Percentiles rank a stretch among this genome's conserved stretches.
phyloP scores from a whole-genome alignment of 2,888 invertebrate genomes.

The Pterostichus madidus region DNA sequence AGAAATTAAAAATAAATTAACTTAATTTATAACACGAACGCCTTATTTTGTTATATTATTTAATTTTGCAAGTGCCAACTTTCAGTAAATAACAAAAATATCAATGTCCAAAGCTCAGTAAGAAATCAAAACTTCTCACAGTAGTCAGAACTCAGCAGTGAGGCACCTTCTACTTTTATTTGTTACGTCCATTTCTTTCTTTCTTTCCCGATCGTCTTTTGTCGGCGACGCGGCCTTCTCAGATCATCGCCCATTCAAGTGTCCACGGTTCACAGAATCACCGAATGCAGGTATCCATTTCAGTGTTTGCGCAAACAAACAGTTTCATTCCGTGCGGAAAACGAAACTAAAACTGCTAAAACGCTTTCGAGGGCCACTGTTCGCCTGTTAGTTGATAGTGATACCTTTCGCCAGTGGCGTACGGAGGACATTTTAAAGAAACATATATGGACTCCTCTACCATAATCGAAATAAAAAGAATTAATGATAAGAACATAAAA shows the following conservation, averaged over 20 bases:
- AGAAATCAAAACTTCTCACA: neutral
- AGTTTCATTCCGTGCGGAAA: slow-evolving; percentile 39
- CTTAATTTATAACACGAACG: too few relatives aligned
- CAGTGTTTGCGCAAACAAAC: slow-evolving; percentile 58
- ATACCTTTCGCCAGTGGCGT: slow-evolving; percentile 19
- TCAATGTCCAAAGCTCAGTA: neutral
- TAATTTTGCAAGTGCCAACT: slow-evolving; percentile 43
- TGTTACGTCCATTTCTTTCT: slow-evolving; percentile 33
- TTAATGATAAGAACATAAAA: too few relatives aligned
- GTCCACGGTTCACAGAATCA: slow-evolving; percentile 51
- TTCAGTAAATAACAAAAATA: slow-evolving; percentile 40
- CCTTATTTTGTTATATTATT: neutral
- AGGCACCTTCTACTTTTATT: slow-evolving; percentile 6
- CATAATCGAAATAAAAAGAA: too few relatives aligned
- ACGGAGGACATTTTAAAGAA: neutral
- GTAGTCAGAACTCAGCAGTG: neutral
- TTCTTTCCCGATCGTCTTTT: slow-evolving; percentile 55
- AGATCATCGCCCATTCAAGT: slow-evolving; percentile 57
- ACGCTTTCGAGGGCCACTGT: slow-evolving; percentile 29
- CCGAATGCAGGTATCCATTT: slow-evolving; percentile 61
- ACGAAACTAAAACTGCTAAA: slow-evolving; percentile 41
- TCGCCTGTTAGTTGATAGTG: slow-evolving; percentile 12
- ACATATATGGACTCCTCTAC: too few relatives aligned
- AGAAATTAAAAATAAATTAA: slow-evolving; percentile 21
- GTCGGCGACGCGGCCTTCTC: slow-evolving; percentile 45